Evolutionary conservation across 2,113 vertebrate species (phyloP), one percentile per base, ranked within the genome.

Genomic region (Pituophis catenifer): DNA sequence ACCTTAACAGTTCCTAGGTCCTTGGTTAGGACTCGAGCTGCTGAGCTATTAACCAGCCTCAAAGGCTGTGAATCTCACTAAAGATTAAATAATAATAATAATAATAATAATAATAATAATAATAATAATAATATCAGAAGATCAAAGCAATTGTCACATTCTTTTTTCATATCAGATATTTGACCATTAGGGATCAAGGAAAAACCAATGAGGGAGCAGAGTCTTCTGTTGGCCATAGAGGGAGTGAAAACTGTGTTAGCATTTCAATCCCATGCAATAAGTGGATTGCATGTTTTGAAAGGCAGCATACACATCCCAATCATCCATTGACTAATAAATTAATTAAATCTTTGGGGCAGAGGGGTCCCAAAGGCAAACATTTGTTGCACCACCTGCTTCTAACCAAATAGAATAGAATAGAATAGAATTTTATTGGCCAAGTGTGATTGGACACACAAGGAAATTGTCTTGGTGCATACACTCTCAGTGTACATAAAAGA

Each of bases 181-280:
- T 95, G 57, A 94, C 94, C 93, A 55, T 65, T 91, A 85, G 70
- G 92, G 94, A 94, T n/a, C 93, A 55, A 94, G 88, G 13, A 57
- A 3, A 91, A 91, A 89, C 50, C 53, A 91, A 95, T 55, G 0
- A 1, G 93, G 86, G 91, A 94, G 95, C 87, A 38, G 29, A 38
- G 29, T 0, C 50, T 44, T 33, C 24, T 17, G 9, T 2, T 24
- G 23, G 53, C 53, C 38, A 44, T 12, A 91, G 17, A 0, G 48
- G 54, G 81, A n/a, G 0, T 5, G 8, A 24, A 29, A 11, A 52
- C 19, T 0, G 0, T 0, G 8, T 13, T 17, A 58, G 26, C 48
- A 85, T 2, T 7, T 26, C 4, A 17, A 11, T 15, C 54, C 94
- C 52, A 3, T 0, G 44, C 24, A 89, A 89, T 33, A 95, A 29